These are phyloP conservation scores for Brachypterus glaber DNA, from an alignment of 2,888 invertebrate genomes.

Conservation along the genomic window DNA sequence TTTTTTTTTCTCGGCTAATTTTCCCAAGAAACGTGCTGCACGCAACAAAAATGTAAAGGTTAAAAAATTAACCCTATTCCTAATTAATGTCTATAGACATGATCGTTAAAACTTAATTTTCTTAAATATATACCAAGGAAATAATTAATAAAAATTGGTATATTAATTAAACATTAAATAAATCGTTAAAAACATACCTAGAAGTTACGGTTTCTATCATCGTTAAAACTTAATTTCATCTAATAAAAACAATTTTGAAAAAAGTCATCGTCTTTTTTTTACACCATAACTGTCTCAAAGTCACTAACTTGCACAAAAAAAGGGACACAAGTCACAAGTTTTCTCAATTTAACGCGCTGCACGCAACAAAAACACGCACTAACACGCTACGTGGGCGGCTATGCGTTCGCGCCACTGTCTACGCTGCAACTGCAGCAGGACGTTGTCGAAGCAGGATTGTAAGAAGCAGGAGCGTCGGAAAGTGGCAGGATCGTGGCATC, in stretches of 20 bases:
- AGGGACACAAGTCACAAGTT: not conserved
- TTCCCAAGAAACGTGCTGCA: too few relatives aligned
- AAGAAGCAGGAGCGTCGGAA: conserved; percentile 17
- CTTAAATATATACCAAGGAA: too few relatives aligned
- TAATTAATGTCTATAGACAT: too few relatives aligned
- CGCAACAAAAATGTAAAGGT: too few relatives aligned
- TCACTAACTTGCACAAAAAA: not conserved
- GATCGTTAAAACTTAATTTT: too few relatives aligned
- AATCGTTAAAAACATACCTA: conserved; percentile 11
- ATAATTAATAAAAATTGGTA: too few relatives aligned
- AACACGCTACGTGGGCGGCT: conserved; percentile 27
- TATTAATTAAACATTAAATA: too few relatives aligned
- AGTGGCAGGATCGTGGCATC: conserved; percentile 23
- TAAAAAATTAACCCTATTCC: too few relatives aligned
- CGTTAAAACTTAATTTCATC: conserved; percentile 6
- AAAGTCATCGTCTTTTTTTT: conserved; percentile 2
- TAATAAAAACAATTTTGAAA: conserved; percentile 8
- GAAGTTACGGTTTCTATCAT: conserved; percentile 14
- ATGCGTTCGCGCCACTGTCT: conserved; percentile 32
- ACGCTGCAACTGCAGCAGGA: conserved; percentile 36
- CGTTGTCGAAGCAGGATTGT: conserved; percentile 19
- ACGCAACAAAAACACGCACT: not conserved
- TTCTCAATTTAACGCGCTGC: not conserved
- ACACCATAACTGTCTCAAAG: not conserved
- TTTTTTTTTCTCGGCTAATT: too few relatives aligned